These are phyloP conservation scores for Zaprionus taronus DNA, from an alignment of 1,140 invertebrate species.

Conservation along the genomic window DNA sequence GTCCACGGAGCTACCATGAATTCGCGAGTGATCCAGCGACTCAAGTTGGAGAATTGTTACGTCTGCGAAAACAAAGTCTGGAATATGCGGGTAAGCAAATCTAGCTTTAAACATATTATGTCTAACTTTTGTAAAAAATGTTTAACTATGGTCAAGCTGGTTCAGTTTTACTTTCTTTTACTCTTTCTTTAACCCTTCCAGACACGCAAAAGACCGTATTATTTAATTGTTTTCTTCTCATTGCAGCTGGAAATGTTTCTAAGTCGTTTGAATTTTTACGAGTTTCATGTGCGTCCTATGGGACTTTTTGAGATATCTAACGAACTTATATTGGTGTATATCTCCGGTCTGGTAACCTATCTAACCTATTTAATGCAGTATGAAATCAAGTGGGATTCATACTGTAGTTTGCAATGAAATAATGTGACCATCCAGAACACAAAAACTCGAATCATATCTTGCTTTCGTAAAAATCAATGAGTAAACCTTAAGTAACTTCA, in stretches of 20 bases:
- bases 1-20: conserved; percentile 52
- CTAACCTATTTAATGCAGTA: conserved; percentile 63
- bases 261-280: conserved; percentile 53
- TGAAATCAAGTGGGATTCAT: conserved; percentile 30
- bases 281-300: conserved; percentile 61
- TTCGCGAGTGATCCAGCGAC: conserved; percentile 36
- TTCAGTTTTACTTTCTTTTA: background rate
- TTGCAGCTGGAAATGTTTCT: conserved; percentile 68
- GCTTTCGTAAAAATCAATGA: too few relatives aligned
- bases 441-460: too few relatives aligned
- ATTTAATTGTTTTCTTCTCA: too few relatives aligned
- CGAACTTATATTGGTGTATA: conserved; percentile 61
- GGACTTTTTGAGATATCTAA: conserved; percentile 70
- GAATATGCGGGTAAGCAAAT: conserved; percentile 48
- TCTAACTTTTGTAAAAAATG: background rate
- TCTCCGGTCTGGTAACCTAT: conserved; percentile 66
- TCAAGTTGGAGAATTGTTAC: conserved; percentile 61
- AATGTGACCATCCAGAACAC: too few relatives aligned
- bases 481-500: too few relatives aligned
- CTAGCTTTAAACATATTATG: too few relatives aligned
- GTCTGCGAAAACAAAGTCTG: conserved; percentile 50
- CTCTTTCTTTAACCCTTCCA: too few relatives aligned
- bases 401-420: too few relatives aligned
- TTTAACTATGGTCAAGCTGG: too few relatives aligned
- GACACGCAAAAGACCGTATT: too few relatives aligned